These are phyloP conservation scores for Tragelaphus buxtoni DNA, from an alignment of 2,113 vertebrate species.

Conservation along the genomic window DNA sequence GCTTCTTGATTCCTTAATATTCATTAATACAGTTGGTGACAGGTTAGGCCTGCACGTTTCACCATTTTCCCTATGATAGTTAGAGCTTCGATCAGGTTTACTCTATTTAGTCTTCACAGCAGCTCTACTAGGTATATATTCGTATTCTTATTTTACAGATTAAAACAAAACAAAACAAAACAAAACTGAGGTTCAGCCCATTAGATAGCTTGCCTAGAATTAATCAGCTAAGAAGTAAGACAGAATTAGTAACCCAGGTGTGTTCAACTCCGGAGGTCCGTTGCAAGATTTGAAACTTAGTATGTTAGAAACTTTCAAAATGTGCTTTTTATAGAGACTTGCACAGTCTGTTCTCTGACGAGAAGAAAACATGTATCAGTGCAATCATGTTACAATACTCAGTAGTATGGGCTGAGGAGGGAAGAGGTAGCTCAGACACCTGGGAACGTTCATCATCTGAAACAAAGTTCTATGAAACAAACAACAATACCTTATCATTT, in stretches of 20 bases:
- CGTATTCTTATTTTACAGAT: background rate
- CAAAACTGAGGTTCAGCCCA: background rate
- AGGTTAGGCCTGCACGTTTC: background rate
- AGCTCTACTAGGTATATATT: background rate
- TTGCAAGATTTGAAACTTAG: background rate
- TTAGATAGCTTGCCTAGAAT: background rate
- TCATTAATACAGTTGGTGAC: background rate
- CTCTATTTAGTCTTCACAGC: background rate
- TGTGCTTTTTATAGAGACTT: background rate
- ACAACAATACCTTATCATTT: background rate
- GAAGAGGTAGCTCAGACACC: background rate
- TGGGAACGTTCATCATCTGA: background rate
- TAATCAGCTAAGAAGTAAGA: background rate
- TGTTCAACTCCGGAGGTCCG: background rate
- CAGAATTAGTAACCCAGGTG: background rate
- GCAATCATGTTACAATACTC: background rate
- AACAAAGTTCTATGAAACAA: slow-evolving; percentile 13
- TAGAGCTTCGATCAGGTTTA: background rate
- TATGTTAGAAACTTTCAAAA: background rate
- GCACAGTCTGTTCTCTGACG: background rate
- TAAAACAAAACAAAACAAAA: background rate
- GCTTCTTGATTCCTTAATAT: background rate
- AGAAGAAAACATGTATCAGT: background rate
- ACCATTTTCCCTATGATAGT: background rate
- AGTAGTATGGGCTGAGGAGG: background rate